These are phyloP conservation scores for Pristionchus maxplancki DNA, from an alignment of 2,888 invertebrate species.

Conservation along the genomic window DNA sequence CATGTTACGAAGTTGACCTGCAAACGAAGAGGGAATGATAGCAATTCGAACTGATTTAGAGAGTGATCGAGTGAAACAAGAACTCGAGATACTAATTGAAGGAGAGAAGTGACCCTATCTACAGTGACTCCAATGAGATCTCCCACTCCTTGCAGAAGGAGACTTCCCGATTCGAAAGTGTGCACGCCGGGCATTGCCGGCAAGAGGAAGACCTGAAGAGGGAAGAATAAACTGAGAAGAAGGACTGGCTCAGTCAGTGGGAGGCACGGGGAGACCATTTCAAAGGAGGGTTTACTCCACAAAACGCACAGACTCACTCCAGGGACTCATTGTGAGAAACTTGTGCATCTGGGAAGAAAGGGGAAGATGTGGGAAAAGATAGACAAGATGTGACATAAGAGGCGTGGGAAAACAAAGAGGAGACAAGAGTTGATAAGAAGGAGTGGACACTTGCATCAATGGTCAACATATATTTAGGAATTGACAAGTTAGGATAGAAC, in stretches of 20 bases:
- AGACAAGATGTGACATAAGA: neutral
- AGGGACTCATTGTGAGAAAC: slow-evolving; percentile 17
- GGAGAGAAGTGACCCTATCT: slow-evolving; percentile 64
- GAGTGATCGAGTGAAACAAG: neutral
- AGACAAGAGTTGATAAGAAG: neutral
- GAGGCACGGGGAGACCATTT: neutral
- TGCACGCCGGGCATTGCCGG: slow-evolving; percentile 71
- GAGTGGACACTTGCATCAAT: neutral
- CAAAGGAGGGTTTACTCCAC: slow-evolving; percentile 24
- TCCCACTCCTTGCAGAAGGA: slow-evolving; percentile 67
- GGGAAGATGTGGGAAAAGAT: neutral
- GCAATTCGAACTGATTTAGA: neutral
- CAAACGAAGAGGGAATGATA: slow-evolving; percentile 40
- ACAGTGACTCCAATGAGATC: slow-evolving; percentile 67
- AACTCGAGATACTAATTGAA: neutral
- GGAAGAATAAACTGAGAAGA: slow-evolving; percentile 3
- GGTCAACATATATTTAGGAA: neutral
- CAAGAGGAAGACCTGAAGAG: neutral
- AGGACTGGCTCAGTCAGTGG: neutral
- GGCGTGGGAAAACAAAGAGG: slow-evolving; percentile 18
- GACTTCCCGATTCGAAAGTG: slow-evolving; percentile 74
- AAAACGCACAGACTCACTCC: slow-evolving; percentile 17
- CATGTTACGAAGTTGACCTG: slow-evolving; percentile 73
- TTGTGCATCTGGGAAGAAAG: neutral
- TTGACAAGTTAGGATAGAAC: neutral